phyloP scores from a whole-genome alignment of 2,888 invertebrate species.

The Orthosia gothica region DNA sequence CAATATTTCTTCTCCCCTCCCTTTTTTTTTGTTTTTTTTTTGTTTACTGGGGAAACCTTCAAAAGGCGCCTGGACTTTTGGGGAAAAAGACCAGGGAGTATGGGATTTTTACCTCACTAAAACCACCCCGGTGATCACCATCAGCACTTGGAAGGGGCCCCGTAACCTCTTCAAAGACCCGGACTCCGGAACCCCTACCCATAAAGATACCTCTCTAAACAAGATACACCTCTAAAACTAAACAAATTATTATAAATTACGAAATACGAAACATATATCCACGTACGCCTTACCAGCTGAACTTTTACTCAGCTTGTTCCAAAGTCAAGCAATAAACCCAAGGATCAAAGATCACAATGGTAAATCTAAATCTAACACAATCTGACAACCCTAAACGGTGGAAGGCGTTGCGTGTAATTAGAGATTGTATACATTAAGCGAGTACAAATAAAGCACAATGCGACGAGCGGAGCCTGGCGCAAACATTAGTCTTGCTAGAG shows the following conservation, averaged over 20 bases:
- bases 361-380: conserved; percentile 60
- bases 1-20: no score
- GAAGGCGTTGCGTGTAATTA: conserved; percentile 91
- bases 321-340: conserved; percentile 44
- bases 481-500: conserved; percentile 88
- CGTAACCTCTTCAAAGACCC: no score
- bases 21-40: no score
- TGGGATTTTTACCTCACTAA: no score
- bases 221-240: not conserved
- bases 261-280: conserved; percentile 3
- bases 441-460: conserved; percentile 91
- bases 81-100: no score
- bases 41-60: no score
- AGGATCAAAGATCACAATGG: conserved; percentile 58
- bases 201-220: not conserved
- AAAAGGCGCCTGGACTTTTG: no score
- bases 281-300: conserved; percentile 11
- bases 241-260: conserved; percentile 11
- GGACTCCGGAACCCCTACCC: no score
- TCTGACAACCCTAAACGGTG: conserved; percentile 81
- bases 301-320: conserved; percentile 30
- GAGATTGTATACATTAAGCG: conserved; percentile 91
- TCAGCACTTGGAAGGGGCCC: no score
- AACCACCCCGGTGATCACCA: no score
- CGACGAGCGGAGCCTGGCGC: conserved; percentile 82